These are phyloP conservation scores for Chloropsis hardwickii DNA, from an alignment of 2,113 vertebrate genomes.

Conservation along the genomic window DNA sequence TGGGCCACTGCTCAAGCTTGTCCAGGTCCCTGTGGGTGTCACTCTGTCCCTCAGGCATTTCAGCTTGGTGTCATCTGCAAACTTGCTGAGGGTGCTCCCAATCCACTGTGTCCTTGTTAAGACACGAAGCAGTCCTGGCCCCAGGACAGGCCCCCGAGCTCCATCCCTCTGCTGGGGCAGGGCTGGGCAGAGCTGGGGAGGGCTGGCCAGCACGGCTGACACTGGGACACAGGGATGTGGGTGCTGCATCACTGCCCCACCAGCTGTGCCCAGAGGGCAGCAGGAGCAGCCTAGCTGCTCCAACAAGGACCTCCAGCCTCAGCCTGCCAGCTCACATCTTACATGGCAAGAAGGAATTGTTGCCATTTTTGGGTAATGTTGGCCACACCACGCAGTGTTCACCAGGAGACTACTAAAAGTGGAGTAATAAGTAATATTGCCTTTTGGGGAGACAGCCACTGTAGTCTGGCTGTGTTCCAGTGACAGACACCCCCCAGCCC, in stretches of 20 bases:
- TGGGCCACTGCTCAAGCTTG: accelerated
- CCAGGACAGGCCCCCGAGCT: neutral
- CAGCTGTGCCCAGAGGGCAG: neutral
- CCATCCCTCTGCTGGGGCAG: neutral
- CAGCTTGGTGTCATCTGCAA: neutral
- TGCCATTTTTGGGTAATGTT: neutral
- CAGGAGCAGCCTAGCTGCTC: neutral
- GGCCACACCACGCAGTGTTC: neutral
- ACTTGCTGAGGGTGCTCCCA: neutral
- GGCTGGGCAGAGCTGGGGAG: neutral
- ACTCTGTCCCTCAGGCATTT: neutral
- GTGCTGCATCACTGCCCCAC: neutral
- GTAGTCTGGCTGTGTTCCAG: neutral
- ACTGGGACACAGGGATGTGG: neutral
- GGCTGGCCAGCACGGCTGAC: neutral
- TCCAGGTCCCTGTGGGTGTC: neutral
- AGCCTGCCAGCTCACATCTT: neutral
- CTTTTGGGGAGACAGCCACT: neutral
- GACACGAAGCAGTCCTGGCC: neutral
- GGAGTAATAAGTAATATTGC: neutral
- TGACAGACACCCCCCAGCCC: neutral
- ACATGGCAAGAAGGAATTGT: neutral
- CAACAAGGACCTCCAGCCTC: neutral
- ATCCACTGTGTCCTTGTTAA: neutral
- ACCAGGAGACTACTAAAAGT: neutral